A percentile compares a stretch with the other conserved stretches of the same genome.
phyloP scores from a whole-genome alignment of 2,888 invertebrate species.

The Osmoderma eremita region DNA sequence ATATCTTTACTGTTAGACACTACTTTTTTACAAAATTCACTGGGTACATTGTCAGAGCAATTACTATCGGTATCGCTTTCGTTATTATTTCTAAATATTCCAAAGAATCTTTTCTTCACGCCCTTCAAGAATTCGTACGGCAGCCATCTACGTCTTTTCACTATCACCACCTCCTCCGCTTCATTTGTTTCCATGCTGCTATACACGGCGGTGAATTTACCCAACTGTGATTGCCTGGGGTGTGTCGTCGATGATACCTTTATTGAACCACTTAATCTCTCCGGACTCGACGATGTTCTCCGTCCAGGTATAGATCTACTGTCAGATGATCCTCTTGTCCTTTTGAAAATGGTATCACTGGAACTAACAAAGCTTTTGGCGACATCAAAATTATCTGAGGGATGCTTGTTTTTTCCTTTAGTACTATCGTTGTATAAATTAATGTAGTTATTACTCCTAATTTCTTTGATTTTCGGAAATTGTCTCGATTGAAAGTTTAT shows the following conservation, averaged over 20 bases:
- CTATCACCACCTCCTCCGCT: neutral
- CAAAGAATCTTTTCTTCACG: conserved; percentile 9
- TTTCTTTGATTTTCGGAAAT: neutral
- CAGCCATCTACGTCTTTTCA: conserved; percentile 30
- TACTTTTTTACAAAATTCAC: neutral
- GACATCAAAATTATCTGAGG: neutral
- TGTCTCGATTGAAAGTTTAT: too few species aligned
- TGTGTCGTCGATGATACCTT: conserved; percentile 1
- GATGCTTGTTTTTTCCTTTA: neutral
- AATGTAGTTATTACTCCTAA: neutral
- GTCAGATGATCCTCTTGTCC: neutral
- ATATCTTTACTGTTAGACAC: neutral
- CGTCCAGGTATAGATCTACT: neutral
- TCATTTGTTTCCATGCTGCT: conserved; percentile 16
- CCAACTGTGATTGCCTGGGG: conserved; percentile 7
- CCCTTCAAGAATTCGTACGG: conserved; percentile 37
- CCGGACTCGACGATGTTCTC: neutral
- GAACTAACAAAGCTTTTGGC: conserved; percentile 2
- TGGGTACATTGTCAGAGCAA: neutral
- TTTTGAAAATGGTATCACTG: neutral
- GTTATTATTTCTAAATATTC: conserved; percentile 24
- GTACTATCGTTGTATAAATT: neutral
- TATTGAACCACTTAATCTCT: conserved; percentile 4
- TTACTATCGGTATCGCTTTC: conserved; percentile 27
- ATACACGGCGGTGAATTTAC: conserved; percentile 2